Evolutionary conservation across 1,140 invertebrate genomes (phyloP), one percentile per base, ranked within the genome.

Genomic region (Drosophila paulistorum): DNA sequence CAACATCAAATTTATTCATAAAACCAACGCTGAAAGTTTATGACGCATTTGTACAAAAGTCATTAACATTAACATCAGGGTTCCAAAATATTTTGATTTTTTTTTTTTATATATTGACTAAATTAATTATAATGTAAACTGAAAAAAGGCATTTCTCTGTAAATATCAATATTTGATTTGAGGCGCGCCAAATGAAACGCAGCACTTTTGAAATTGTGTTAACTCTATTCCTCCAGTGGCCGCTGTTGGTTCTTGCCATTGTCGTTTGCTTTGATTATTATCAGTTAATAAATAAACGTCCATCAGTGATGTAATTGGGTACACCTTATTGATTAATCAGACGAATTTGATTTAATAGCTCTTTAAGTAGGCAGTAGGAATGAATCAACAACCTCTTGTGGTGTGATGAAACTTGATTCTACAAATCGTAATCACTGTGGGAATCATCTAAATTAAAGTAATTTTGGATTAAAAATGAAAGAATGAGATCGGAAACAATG

Each of bases 31-130:
- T 51, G 57, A 54, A 37, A 6, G 54, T 33, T 61, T 71, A 75
- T 78, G 72, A 78, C 76, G 76, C 76, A 78, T 71, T 78, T 71
- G 30, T 66, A 74, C 39, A 78, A 71, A 71, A 65, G 67, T 77
- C 75, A 71, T 77, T 77, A 77, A 77, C 75, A 74, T 76, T 39
- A 67, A 68, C 68, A 55, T 55, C 26, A 59, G 30, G 57, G 37
- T 37, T 59, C 35, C n/a, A 58, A 58, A 37, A 58, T n/a, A 64
- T 11, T 1, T 33, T 54, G 17, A 23, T 35, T 17, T 23, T 23
- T 23, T 23, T 26, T 26, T 26, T 26, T 26, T 65, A 30, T 39
- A 39, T 74, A 55, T 74, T 74, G 61, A 58, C 37, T 20, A 69
- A 41, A 68, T 55, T 68, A 62, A 70, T 76, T 76, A 68, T 76